Evolutionary conservation across 1,140 invertebrate species (phyloP).

Genomic region (Cotesia vestalis): DNA sequence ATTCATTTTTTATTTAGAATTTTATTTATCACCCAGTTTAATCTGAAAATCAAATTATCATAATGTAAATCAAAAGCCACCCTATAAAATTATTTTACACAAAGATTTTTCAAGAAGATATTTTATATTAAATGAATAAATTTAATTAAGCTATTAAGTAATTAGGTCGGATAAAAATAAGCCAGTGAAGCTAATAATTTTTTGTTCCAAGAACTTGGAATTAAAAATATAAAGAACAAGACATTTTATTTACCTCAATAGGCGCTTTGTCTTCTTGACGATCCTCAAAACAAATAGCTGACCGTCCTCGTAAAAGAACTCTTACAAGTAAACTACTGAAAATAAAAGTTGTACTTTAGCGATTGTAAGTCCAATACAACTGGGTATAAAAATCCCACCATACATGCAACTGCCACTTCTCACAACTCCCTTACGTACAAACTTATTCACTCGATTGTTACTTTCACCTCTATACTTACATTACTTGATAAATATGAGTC

Average conservation of each 20-base stretch:
- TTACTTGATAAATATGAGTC: not conserved
- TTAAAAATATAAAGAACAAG: no score
- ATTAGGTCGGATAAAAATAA: no score
- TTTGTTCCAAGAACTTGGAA: no score
- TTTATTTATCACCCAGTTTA: not conserved
- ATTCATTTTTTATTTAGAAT: constrained; percentile 1
- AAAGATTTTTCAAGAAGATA: no score
- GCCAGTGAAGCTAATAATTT: no score
- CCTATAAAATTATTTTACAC: no score
- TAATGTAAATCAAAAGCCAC: no score
- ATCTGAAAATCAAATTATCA: no score
- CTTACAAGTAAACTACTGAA: constrained; percentile 49
- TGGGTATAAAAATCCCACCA: constrained; percentile 54
- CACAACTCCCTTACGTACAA: constrained; percentile 40
- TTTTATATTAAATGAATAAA: no score
- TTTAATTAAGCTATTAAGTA: no score
- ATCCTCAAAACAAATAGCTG: not conserved
- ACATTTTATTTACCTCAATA: not conserved
- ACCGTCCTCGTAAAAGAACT: constrained; percentile 45
- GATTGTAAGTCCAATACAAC: not conserved
- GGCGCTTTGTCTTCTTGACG: not conserved
- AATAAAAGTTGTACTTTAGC: constrained; percentile 3
- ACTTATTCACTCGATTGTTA: constrained; percentile 52
- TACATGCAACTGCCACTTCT: constrained; percentile 25
- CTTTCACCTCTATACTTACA: constrained; percentile 55